These are phyloP conservation scores for Stichodactyla mertensii DNA, from an alignment of 64 coral and sea anemone species.

Conservation along the genomic window DNA sequence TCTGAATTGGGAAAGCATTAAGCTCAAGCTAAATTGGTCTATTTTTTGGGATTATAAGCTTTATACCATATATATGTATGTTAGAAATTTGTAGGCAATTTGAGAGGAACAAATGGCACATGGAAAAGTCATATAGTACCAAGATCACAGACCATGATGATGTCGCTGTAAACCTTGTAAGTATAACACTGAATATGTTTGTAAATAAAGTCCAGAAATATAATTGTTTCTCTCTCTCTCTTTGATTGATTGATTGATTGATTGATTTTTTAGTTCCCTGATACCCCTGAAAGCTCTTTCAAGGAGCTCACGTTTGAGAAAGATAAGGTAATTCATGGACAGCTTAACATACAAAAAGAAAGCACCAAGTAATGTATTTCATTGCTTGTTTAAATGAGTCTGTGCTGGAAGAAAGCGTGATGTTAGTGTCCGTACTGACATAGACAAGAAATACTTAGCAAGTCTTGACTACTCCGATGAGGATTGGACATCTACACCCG, in stretches of 20 bases:
- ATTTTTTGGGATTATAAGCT: background rate
- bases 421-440: conserved; percentile 2
- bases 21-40: background rate
- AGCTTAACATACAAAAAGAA: background rate
- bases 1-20: no score
- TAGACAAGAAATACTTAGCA: background rate
- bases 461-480: conserved; percentile 3
- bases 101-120: background rate
- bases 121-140: background rate
- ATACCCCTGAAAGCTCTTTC: background rate
- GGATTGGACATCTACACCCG: conserved; percentile 36
- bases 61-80: no score
- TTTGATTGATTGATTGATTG: no score
- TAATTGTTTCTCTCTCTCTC: no score
- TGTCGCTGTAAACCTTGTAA: background rate
- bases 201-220: no score
- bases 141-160: background rate
- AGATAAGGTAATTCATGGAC: no score
- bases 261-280: background rate
- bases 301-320: background rate
- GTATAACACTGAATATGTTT: no score
- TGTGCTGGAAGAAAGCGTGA: conserved; percentile 17
- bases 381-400: background rate
- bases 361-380: background rate
- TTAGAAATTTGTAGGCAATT: background rate